phyloP scores from a whole-genome alignment of 2,113 vertebrate genomes.

The Aplodontia rufa region DNA sequence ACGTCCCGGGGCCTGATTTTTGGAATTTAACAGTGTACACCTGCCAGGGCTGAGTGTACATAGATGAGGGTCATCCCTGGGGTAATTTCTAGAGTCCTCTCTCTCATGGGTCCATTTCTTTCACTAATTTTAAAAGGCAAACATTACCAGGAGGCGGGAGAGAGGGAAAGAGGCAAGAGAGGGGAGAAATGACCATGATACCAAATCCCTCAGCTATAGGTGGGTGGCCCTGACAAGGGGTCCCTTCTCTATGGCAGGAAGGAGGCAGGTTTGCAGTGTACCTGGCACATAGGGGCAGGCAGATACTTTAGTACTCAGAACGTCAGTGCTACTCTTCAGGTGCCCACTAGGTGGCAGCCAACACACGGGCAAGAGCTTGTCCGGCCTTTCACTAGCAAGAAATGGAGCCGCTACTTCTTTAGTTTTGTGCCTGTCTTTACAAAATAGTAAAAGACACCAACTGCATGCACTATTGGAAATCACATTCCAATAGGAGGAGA shows the following conservation, averaged over 20 bases:
- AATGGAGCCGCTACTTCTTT: background rate
- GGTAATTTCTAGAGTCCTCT: too few relatives aligned
- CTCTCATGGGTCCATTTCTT: too few relatives aligned
- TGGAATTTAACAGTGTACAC: background rate
- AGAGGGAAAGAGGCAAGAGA: background rate
- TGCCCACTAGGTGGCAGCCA: conserved; percentile 50
- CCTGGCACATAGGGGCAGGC: too few relatives aligned
- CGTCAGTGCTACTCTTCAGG: background rate
- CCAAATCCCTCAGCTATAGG: too few relatives aligned
- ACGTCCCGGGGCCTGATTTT: too few relatives aligned
- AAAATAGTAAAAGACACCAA: background rate
- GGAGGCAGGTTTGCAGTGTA: background rate
- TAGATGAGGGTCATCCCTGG: rapidly evolving
- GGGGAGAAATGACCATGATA: rapidly evolving
- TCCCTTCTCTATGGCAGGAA: background rate
- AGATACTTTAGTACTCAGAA: too few relatives aligned
- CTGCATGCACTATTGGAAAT: background rate
- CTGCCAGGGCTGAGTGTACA: background rate
- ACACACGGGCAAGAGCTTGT: background rate
- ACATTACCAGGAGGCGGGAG: background rate
- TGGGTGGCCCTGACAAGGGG: too few relatives aligned
- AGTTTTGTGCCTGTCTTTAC: background rate
- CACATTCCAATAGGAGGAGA: background rate
- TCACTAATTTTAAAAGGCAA: background rate
- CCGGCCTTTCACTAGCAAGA: rapidly evolving